Base-by-base conservation (phyloP, 1,140 invertebrate genomes). In the Euwallacea similis region DNA sequence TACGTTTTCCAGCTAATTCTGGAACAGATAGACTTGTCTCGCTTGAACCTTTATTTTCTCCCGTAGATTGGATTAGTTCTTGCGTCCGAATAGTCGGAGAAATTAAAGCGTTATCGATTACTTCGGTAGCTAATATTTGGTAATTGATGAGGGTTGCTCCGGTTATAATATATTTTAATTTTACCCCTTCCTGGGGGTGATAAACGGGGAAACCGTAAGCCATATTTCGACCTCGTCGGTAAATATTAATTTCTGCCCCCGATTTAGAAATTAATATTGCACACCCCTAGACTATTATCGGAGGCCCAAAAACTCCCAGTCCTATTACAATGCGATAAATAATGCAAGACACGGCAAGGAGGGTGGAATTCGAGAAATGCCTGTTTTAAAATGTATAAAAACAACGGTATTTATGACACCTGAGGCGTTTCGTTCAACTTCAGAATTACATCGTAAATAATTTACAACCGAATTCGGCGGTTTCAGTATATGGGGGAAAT, bases 401-500 rank as follows among this genome's bases (percentile, higher is more conserved):
- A 44, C 42, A 61, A 42, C 59, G 16, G 46, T 50, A 50, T 64
- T 64, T 64, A 64, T 64, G 62, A 53, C 62, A 50, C 62, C 62
- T 64, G n/a, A 64, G 21, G 46, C n/a, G n/a, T 21, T 64, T 41
- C 43, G 43, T 64, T 64, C 62, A 15, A 21, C n/a, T 64, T 53
- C 8, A 64, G 15, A 64, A 64, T 64, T 64, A 50, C 62, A 8
- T 33, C 62, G 46, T 64, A 64, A 64, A 64, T 64, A 64, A 50
- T 47, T 64, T 50, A 64, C 50, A 56, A 56, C 16, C 16, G 16
- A 56, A 56, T 13, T 56, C 16, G 54, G 54, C 54, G 11, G n/a
- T 59, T 13, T 13, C 56, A 59, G 33, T 33, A 11, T 33, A 41
- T n/a, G 33, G 21, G 33, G 8, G 42, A 62, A 50, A 50, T 46